A percentile compares a stretch with the other conserved stretches of the same genome.
phyloP scores from a whole-genome alignment of 2,797 vertebrate genomes.

The Mus spretus region DNA sequence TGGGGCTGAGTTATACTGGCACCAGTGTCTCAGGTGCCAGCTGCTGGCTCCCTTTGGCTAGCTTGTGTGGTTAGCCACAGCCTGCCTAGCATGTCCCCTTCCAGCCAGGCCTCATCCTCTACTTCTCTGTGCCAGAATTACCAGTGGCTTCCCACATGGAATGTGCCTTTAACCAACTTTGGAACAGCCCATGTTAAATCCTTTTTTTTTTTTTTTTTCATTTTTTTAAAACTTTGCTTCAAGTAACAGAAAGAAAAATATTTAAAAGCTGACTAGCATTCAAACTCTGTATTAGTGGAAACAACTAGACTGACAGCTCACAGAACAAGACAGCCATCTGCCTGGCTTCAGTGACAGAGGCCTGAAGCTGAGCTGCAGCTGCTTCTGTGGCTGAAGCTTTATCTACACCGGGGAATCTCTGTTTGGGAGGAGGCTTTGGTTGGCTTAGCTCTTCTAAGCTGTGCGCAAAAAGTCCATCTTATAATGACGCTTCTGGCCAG shows the following conservation, averaged over 20 bases:
- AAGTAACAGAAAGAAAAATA: not conserved
- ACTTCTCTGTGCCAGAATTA: not conserved
- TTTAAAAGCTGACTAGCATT: conserved; percentile 33
- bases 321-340: not conserved
- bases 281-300: conserved; percentile 4
- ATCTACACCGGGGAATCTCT: not conserved
- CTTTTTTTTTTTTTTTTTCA: not conserved
- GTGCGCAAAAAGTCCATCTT: not conserved
- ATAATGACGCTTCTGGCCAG: not conserved
- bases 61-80: rapidly evolving
- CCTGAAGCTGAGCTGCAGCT: too few species aligned
- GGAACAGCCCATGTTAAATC: not conserved
- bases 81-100: too few species aligned
- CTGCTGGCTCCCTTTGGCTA: not conserved
- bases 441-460: not conserved
- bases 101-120: rapidly evolving
- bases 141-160: not conserved
- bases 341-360: not conserved
- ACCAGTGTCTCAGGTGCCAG: not conserved
- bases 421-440: not conserved
- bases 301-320: not conserved
- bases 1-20: not conserved
- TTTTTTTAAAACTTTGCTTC: conserved; percentile 6
- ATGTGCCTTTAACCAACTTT: not conserved
- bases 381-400: not conserved